phyloP scores from a whole-genome alignment of 2,888 invertebrate species.

The Leucoptera coffeella region DNA sequence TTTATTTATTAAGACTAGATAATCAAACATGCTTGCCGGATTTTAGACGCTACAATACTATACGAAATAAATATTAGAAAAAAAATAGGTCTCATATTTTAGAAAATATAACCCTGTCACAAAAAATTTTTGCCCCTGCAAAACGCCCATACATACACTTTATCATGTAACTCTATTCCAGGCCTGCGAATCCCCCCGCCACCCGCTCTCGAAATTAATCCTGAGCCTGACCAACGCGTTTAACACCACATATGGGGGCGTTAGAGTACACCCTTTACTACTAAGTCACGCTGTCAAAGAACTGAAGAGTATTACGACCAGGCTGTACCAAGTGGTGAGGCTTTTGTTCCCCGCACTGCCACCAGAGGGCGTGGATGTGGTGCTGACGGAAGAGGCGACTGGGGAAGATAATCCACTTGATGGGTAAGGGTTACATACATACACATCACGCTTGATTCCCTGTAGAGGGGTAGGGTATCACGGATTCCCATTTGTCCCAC shows the following conservation, averaged over 20 bases:
- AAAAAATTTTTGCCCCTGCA: no score
- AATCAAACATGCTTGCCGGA: no score
- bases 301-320: constrained; percentile 66
- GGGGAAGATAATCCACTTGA: constrained; percentile 24
- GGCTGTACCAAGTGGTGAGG: constrained; percentile 66
- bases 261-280: constrained; percentile 69
- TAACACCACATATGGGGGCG: constrained; percentile 73
- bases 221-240: constrained; percentile 71
- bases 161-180: no score
- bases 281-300: constrained; percentile 81
- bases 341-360: constrained; percentile 79
- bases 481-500: no score
- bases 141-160: no score
- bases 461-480: no score
- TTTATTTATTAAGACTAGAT: no score
- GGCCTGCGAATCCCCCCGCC: constrained; percentile 68
- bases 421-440: constrained; percentile 29
- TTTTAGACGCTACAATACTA: no score
- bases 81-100: no score
- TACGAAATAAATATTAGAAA: no score
- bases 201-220: constrained; percentile 68
- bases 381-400: constrained; percentile 18
- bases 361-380: constrained; percentile 46
- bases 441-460: no score
- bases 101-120: no score